Base-by-base conservation (phyloP, 2,888 invertebrate species). In the Drosophila mercatorum region DNA sequence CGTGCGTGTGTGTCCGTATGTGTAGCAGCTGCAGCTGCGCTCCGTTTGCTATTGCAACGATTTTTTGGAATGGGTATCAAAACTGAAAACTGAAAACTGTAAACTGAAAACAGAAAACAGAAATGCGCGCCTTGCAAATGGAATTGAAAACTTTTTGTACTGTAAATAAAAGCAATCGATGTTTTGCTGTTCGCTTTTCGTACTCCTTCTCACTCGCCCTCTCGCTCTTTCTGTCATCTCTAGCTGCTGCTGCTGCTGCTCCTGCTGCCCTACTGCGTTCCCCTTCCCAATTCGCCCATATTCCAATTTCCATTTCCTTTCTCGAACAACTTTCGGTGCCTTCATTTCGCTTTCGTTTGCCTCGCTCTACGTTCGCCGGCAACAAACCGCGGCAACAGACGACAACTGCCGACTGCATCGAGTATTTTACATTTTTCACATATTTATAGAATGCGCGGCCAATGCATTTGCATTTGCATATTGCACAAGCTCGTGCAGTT, bases 401-500 rank as follows among this genome's bases (percentile, higher is more conserved):
- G 69, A 64, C 81, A 70, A 34, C 34, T 10, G 34, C n/a, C 31
- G 31, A 65, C 64, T 56, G 76, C 57, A 58, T 55, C 43, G 44
- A 36, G 68, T 73, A 68, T 76, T 68, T 73, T 68, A 28, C 68
- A 73, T 78, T 61, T 78, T 73, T 73, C 64, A 73, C 74, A 78
- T 82, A 82, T 82, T 82, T 82, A 87, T 82, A 82, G 82, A 84
- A 87, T 87, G 74, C 64, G 58, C 59, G 47, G 53, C 72, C 69
- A 52, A 49, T 28, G 58, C 58, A 58, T 58, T 43, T 56, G 55
- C 46, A 77, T 77, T 78, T 78, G 77, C 73, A 78, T 78, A 74
- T 60, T 62, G 59, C 61, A 61, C 55, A 56, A 72, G 61, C 44
- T 11, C 44, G 3, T 11, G 44, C 22, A 40, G 22, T 43, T 51